Percentiles rank a stretch among this genome's conserved stretches.
phyloP scores from a whole-genome alignment of 2,797 vertebrate genomes.

The Sebastes melanostomus region DNA sequence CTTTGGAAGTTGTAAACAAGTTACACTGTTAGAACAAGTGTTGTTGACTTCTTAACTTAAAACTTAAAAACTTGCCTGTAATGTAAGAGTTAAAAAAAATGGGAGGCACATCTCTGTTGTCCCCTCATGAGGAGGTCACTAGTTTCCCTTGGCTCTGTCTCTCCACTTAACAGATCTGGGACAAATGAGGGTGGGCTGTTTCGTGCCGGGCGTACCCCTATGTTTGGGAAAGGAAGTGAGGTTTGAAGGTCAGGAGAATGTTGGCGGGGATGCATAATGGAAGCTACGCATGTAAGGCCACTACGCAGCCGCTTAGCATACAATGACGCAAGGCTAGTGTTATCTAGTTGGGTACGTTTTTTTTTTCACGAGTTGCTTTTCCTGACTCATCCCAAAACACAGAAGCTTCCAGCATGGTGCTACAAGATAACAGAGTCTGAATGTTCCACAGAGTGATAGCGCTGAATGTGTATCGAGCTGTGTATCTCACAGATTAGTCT shows the following conservation, averaged over 20 bases:
- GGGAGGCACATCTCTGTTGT: slow-evolving; percentile 31
- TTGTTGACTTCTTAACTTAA: not conserved
- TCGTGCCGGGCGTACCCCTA: slow-evolving; percentile 18
- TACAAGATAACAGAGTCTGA: slow-evolving; percentile 48
- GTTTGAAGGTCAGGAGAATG: slow-evolving; percentile 72
- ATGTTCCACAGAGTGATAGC: slow-evolving; percentile 21
- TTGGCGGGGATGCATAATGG: slow-evolving; percentile 55
- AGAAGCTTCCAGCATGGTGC: slow-evolving; percentile 27
- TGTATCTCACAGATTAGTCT: slow-evolving; percentile 39
- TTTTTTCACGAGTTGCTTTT: slow-evolving; percentile 15
- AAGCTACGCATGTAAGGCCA: slow-evolving; percentile 30
- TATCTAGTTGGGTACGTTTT: slow-evolving; percentile 29
- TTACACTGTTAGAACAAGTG: too few relatives aligned
- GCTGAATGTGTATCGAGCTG: not conserved
- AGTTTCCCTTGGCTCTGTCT: slow-evolving; percentile 55
- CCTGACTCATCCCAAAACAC: slow-evolving; percentile 57
- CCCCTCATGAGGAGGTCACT: slow-evolving; percentile 41
- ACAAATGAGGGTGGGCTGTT: slow-evolving; percentile 31
- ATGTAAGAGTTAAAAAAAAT: slow-evolving; percentile 27
- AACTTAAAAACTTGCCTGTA: not conserved
- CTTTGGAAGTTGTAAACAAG: too few relatives aligned
- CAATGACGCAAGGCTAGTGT: slow-evolving; percentile 22
- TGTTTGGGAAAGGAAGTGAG: slow-evolving; percentile 77
- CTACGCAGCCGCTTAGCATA: slow-evolving; percentile 22
- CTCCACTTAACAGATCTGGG: slow-evolving; percentile 28